Evolutionary conservation across 2,888 invertebrate species (phyloP).

Genomic region (Phengaris arion): DNA sequence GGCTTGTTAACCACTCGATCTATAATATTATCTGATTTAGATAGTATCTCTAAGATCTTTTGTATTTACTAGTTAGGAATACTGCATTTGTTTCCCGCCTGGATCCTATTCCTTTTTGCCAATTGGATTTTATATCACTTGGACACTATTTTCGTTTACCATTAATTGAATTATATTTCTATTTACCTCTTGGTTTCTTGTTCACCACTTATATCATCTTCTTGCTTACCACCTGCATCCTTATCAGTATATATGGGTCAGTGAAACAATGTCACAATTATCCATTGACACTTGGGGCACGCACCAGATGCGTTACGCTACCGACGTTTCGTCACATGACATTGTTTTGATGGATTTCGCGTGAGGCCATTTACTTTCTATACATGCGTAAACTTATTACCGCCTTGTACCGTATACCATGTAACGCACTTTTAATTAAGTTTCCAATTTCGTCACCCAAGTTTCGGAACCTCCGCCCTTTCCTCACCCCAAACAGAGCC

Average conservation of each 20-base stretch:
- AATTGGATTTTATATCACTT: no score
- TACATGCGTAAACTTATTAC: background rate
- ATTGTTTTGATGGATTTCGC: constrained; percentile 49
- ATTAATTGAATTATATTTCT: no score
- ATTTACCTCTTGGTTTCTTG: no score
- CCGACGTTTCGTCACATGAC: constrained; percentile 54
- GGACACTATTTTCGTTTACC: no score
- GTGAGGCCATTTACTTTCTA: constrained; percentile 44
- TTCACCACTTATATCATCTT: no score
- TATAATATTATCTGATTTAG: background rate
- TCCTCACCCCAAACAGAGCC: no score
- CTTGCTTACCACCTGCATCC: background rate
- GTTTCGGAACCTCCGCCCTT: no score
- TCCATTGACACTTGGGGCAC: constrained; percentile 55
- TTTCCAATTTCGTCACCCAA: no score
- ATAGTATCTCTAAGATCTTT: background rate
- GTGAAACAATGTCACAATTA: constrained; percentile 54
- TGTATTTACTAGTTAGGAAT: background rate
- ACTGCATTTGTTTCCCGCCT: no score
- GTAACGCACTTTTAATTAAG: no score
- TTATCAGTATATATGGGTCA: background rate
- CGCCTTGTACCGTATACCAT: background rate
- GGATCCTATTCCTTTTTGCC: no score
- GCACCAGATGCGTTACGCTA: constrained; percentile 48
- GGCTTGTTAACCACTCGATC: constrained; percentile 2